Conservation (phyloP, 2,797 vertebrate genomes). For the Dallia pectoralis region DNA sequence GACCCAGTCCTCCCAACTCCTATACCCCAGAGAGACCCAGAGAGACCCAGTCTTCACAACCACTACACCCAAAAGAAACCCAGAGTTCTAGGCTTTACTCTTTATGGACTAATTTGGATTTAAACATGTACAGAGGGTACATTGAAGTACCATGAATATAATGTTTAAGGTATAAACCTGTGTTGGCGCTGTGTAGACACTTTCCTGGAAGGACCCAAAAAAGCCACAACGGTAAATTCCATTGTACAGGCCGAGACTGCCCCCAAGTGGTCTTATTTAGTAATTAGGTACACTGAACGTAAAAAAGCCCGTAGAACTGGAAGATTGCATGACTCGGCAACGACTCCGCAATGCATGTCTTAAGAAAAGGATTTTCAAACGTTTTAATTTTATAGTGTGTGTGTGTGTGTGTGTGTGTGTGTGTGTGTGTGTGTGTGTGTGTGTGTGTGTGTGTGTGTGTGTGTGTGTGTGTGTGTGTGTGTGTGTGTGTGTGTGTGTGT, state of each 20-base stretch:
- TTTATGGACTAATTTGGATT: too few species aligned
- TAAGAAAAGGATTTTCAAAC: background rate
- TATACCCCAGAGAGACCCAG: background rate
- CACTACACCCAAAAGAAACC: slow-evolving; percentile 3
- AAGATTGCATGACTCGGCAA: background rate
- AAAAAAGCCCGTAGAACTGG: background rate
- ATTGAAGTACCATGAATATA: too few species aligned
- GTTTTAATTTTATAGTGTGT: too few species aligned
- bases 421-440: background rate
- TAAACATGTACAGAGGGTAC: too few species aligned
- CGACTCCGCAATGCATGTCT: background rate
- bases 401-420: too few species aligned
- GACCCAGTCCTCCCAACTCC: background rate
- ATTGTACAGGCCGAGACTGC: slow-evolving; percentile 26
- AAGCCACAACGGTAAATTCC: background rate
- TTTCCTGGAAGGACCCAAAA: background rate
- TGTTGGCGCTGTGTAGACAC: background rate
- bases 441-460: background rate
- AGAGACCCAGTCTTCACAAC: slow-evolving; percentile 9
- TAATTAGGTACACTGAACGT: background rate
- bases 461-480: background rate
- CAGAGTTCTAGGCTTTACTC: background rate
- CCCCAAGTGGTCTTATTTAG: slow-evolving; percentile 46
- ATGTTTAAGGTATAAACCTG: too few species aligned
- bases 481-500: background rate